Evolutionary conservation across 2,113 vertebrate genomes (phyloP).

Genomic region (Seriola rivoliana): DNA sequence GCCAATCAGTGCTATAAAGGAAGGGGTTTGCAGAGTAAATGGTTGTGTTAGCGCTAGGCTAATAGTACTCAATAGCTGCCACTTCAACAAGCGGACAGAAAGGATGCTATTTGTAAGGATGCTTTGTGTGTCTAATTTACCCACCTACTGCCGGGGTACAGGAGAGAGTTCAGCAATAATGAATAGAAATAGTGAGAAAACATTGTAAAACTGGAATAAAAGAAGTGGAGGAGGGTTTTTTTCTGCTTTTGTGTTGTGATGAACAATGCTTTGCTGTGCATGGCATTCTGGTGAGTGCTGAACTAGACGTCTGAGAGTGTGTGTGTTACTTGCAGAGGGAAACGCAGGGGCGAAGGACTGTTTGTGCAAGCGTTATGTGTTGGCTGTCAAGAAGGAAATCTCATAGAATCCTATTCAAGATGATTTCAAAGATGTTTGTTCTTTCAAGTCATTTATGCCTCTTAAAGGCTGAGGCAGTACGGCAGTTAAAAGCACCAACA

Average conservation of each 20-base stretch:
- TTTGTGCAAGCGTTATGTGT: slow-evolving; percentile 12
- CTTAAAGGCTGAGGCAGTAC: slow-evolving; percentile 15
- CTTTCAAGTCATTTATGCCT: slow-evolving; percentile 30
- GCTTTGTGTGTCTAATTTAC: slow-evolving; percentile 52
- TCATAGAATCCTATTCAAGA: slow-evolving; percentile 34
- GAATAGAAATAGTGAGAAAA: slow-evolving; percentile 44
- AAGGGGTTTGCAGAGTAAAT: slow-evolving; percentile 37
- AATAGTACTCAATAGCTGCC: slow-evolving; percentile 39
- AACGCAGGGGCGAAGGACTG: slow-evolving; percentile 37
- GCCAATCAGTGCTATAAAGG: slow-evolving; percentile 28
- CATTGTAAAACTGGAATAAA: slow-evolving; percentile 42
- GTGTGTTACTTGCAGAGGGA: slow-evolving; percentile 20
- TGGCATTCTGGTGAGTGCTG: slow-evolving; percentile 20
- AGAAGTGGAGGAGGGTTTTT: not conserved
- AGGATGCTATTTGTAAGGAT: slow-evolving; percentile 1
- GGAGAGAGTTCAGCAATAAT: slow-evolving; percentile 14
- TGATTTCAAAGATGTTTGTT: slow-evolving; percentile 49
- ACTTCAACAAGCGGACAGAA: slow-evolving; percentile 37
- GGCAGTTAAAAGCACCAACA: slow-evolving; percentile 28
- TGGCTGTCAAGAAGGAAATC: slow-evolving; percentile 43
- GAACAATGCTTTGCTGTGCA: slow-evolving; percentile 33
- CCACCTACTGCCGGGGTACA: slow-evolving; percentile 3
- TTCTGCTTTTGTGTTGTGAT: slow-evolving; percentile 5
- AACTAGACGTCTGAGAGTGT: slow-evolving; percentile 17
- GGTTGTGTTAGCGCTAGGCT: slow-evolving; percentile 23